Evolutionary conservation across 2,888 invertebrate species (phyloP), one percentile per base, ranked within the genome.

Genomic region (Cantharis rufa): DNA sequence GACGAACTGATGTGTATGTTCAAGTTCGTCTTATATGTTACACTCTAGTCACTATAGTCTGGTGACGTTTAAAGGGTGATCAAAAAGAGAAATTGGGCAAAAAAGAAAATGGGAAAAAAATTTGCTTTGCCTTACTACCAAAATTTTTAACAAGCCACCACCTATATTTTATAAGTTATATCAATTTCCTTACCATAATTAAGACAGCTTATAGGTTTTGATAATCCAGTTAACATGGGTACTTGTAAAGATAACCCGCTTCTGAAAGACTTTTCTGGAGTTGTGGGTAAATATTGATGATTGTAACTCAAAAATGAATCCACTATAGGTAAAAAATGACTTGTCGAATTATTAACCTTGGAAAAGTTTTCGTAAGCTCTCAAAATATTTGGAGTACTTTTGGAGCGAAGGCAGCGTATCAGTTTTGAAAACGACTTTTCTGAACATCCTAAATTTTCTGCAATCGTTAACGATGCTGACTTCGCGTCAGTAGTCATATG

Each of bases 181-280:
- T 21, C 3, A 21, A 3, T 24, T 28, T 2, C 10, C 78, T 83
- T 82, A 84, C 86, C 79, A 72, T 82, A 81, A 76, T 86, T 82
- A 13, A 83, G 80, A 77, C 85, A 82, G 11, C 83, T 80, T 15
- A 86, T 79, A 10, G 93, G 91, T 82, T 91, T 91, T n/a, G 92
- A 91, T 71, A 93, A 90, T 18, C 94, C 94, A 70, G 93, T 89
- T 73, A 95, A 87, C 68, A 94, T 87, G 27, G 94, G 93, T 15
- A 94, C 90, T 85, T 91, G 91, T 74, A 90, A 87, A 82, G 89
- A 90, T 76, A 89, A 88, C 75, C 91, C 90, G 62, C 86, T 85
- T 79, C 90, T 89, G 27, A 94, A 86, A 63, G 91, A 90, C 77
- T 87, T 86, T 32, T 88, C 84, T 48, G 93, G 90, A 77, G 91